A percentile compares a stretch with the other conserved stretches of the same genome.
Evolutionary conservation across 2,888 invertebrate genomes (phyloP).

Genomic region (Diaprepes abbreviatus): DNA sequence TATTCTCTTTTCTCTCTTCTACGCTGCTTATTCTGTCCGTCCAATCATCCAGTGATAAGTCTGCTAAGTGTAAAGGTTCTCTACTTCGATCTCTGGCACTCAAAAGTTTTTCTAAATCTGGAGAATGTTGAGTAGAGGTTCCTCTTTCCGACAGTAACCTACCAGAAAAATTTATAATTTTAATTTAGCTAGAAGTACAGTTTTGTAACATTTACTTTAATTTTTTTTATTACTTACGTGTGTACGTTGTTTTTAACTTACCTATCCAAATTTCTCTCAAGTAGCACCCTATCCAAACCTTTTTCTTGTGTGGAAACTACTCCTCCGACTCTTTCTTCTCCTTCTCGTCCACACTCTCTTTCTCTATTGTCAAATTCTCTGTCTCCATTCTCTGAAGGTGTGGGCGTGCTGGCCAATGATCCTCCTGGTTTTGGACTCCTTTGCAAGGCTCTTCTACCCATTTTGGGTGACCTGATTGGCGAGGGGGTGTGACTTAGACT

Average conservation of each 20-base stretch:
- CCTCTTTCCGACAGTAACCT: slow-evolving; percentile 71
- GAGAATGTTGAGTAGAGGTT: slow-evolving; percentile 60
- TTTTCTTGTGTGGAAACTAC: slow-evolving; percentile 56
- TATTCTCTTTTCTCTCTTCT: slow-evolving; percentile 57
- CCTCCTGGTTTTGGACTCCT: slow-evolving; percentile 66
- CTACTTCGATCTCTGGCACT: slow-evolving; percentile 72
- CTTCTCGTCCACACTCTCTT: slow-evolving; percentile 5
- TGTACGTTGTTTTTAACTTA: no score
- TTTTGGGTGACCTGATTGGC: slow-evolving; percentile 71
- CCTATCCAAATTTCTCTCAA: slow-evolving; percentile 76
- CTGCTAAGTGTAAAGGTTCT: slow-evolving; percentile 74
- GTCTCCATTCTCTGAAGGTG: slow-evolving; percentile 60
- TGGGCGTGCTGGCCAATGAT: slow-evolving; percentile 67
- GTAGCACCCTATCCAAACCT: slow-evolving; percentile 77
- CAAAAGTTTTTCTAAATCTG: slow-evolving; percentile 69
- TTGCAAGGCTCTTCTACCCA: slow-evolving; percentile 70
- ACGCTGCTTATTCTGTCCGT: slow-evolving; percentile 60
- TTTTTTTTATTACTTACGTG: background rate
- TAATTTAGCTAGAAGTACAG: no score
- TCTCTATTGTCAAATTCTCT: slow-evolving; percentile 28
- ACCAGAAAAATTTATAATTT: background rate
- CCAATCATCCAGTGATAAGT: slow-evolving; percentile 73
- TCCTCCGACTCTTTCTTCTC: slow-evolving; percentile 22
- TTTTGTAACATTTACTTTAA: no score
- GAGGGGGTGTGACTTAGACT: slow-evolving; percentile 68